These are phyloP conservation scores for Ctenicera cuprea DNA, from an alignment of 2,888 invertebrate genomes.

Conservation along the genomic window DNA sequence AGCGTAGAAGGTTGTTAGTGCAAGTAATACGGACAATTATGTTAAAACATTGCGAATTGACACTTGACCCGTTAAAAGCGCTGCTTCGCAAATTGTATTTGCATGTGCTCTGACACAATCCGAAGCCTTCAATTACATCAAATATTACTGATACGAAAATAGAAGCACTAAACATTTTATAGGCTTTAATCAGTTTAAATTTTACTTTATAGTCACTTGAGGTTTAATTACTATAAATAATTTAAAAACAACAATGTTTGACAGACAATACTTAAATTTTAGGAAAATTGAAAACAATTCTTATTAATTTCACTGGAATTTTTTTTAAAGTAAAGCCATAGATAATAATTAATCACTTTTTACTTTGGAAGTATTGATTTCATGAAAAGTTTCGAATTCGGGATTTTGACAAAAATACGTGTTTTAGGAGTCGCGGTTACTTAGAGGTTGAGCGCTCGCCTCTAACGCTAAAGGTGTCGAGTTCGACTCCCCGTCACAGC, in stretches of 20 bases:
- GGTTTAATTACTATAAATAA: slow-evolving; percentile 15
- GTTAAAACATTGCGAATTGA: slow-evolving; percentile 69
- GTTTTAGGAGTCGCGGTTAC: no score
- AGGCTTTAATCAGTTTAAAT: slow-evolving; percentile 51
- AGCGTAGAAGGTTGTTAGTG: slow-evolving; percentile 39
- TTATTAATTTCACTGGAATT: no score
- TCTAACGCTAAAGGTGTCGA: no score
- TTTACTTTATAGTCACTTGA: slow-evolving; percentile 40
- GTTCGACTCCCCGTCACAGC: no score
- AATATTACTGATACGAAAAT: slow-evolving; percentile 47
- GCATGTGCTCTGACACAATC: slow-evolving; percentile 59
- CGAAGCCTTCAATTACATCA: slow-evolving; percentile 52
- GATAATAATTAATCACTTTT: no score
- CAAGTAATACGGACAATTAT: slow-evolving; percentile 64
- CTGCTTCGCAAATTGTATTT: slow-evolving; percentile 67
- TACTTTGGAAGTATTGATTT: no score
- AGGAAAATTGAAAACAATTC: no score
- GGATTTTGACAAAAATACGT: no score
- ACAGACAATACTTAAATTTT: background rate
- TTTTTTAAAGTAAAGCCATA: no score
- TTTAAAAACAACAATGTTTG: slow-evolving; percentile 6
- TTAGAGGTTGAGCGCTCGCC: no score
- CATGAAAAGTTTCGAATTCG: no score
- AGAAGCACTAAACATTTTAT: slow-evolving; percentile 46
- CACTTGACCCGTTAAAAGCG: slow-evolving; percentile 68